Conservation (phyloP, 2,113 vertebrate species). For the Coracopsis vasa region DNA sequence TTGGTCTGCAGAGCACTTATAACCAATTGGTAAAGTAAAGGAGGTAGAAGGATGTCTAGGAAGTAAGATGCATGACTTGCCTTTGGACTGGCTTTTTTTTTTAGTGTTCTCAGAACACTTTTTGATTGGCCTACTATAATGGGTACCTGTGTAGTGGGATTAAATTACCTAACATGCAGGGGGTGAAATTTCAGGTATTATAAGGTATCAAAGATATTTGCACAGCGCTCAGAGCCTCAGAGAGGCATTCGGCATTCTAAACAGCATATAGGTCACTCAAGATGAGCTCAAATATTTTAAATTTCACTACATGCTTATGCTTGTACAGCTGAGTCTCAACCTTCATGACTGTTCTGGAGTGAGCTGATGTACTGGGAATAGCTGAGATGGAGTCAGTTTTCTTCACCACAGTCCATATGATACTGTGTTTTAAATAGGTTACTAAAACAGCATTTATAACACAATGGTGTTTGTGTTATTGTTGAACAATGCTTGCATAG, state of each 20-base stretch:
- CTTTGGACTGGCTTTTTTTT: neutral
- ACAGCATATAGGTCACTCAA: neutral
- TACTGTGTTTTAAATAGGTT: neutral
- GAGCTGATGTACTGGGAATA: neutral
- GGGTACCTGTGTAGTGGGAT: neutral
- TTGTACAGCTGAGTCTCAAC: neutral
- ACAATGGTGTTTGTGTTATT: neutral
- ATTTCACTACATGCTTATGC: neutral
- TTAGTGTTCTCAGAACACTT: neutral
- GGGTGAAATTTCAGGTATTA: neutral
- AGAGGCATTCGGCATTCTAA: neutral
- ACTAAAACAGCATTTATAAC: neutral
- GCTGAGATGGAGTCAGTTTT: neutral
- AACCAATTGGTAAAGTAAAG: accelerated
- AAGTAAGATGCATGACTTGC: neutral
- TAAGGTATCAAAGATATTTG: neutral
- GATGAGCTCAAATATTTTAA: neutral
- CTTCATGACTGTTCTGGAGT: neutral
- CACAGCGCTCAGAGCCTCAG: neutral
- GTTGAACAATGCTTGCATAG: neutral
- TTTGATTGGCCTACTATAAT: neutral
- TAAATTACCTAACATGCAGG: neutral
- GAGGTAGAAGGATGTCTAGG: neutral
- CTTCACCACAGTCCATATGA: neutral
- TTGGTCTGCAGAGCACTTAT: neutral